Evolutionary conservation across 2,113 vertebrate species (phyloP), one percentile per base, ranked within the genome.

Genomic region (Petroica traversi): DNA sequence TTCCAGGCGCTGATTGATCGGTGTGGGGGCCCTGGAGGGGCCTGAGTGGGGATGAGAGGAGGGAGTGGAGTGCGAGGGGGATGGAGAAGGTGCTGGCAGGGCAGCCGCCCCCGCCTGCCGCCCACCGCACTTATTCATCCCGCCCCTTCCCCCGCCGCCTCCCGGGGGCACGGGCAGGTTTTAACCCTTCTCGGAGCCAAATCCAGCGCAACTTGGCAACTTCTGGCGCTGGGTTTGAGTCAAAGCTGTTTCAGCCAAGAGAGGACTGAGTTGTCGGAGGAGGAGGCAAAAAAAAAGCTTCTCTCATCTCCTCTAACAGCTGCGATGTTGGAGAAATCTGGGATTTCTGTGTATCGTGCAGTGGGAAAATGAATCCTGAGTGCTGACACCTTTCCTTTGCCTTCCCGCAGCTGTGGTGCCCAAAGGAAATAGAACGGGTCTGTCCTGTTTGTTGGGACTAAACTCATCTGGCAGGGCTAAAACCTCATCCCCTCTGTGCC

Each of bases 101-200:
- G 91, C 95, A 36, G 61, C 77, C 23, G 0, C 90, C 67, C 92
- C 86, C 82, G 8, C 64, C 34, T 71, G n/a, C 84, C 74, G 1
- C 95, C 88, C 89, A 81, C 94, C 3, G 1, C 67, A 0, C 13
- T 92, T 95, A 92, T 79, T 96, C 92, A 97, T 96, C 80, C 66
- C 12, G 4, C 54, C 46, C 34, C 79, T 88, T 52, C 75, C 87
- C 75, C 69, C 58, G 19, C 31, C 3, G 41, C 73, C 29, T 74
- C 88, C 33, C 2, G 16, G 2, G 11, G 48, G 45, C 62, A 49
- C 14, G 41, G 88, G 55, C 34, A 61, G 1, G 22, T 23, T 83
- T 96, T 94, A 92, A 89, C 89, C 75, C 83, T 92, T 83, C 72
- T 22, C 23, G 16, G 29, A 62, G 55, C 12, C 66, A 49, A 71